Conservation (phyloP, 2,888 invertebrate genomes). For the Eurytoma adleriae region DNA sequence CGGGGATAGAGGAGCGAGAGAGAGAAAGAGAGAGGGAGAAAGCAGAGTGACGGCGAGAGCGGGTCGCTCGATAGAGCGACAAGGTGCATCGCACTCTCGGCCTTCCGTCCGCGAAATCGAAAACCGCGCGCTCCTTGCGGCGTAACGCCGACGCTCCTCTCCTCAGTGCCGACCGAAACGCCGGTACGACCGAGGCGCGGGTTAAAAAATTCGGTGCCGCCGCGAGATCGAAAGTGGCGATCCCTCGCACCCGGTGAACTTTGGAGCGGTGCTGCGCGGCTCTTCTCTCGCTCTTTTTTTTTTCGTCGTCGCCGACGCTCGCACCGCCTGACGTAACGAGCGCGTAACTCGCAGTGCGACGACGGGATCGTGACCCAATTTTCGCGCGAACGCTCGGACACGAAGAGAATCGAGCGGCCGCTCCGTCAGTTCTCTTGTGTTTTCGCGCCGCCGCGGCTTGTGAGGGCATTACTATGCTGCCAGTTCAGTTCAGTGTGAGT, state of each 20-base stretch:
- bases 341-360: background rate
- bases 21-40: constrained; percentile 29
- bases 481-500: no score
- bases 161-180: background rate
- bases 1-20: constrained; percentile 30
- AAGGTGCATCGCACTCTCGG: constrained; percentile 53
- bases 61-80: constrained; percentile 51
- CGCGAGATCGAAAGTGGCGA: constrained; percentile 55
- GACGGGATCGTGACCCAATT: no score
- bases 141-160: background rate
- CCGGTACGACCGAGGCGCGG: background rate
- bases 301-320: background rate
- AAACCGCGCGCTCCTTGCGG: constrained; percentile 4
- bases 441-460: no score
- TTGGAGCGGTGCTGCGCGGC: constrained; percentile 13
- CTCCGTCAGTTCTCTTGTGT: no score
- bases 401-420: no score
- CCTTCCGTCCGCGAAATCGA: background rate
- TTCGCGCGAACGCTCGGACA: no score
- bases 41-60: constrained; percentile 40
- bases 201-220: background rate
- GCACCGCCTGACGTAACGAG: background rate
- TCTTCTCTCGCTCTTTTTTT: background rate
- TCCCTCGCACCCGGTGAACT: constrained; percentile 17
- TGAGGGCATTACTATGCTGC: no score